These are phyloP conservation scores for Priocnemis perturbator DNA, from an alignment of 2,888 invertebrate genomes.

Conservation along the genomic window DNA sequence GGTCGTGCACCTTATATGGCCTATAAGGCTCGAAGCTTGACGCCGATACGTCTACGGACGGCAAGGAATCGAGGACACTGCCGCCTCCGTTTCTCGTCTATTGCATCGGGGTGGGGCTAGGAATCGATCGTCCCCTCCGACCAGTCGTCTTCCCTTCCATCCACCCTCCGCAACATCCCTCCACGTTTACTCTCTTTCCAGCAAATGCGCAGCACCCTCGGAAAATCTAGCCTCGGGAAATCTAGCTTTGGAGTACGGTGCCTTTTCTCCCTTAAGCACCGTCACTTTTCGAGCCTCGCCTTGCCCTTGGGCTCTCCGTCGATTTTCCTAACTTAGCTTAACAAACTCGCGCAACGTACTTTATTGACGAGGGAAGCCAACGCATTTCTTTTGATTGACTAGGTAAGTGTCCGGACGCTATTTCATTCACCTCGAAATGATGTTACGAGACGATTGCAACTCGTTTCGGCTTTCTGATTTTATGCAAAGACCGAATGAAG, in stretches of 20 bases:
- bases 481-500: no score
- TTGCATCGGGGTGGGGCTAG: slow-evolving; percentile 45
- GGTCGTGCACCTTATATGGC: neutral
- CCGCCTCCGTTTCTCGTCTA: slow-evolving; percentile 53
- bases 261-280: slow-evolving; percentile 47
- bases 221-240: slow-evolving; percentile 44
- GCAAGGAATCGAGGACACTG: slow-evolving; percentile 54
- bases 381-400: no score
- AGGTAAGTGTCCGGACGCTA: no score
- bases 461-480: slow-evolving; percentile 25
- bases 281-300: slow-evolving; percentile 36
- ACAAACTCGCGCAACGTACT: slow-evolving; percentile 11
- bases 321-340: slow-evolving; percentile 30
- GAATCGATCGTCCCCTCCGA: slow-evolving; percentile 45
- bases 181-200: slow-evolving; percentile 28
- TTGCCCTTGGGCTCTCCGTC: slow-evolving; percentile 46
- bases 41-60: slow-evolving; percentile 35
- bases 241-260: slow-evolving; percentile 44
- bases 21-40: neutral
- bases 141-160: slow-evolving; percentile 3
- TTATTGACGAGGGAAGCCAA: no score
- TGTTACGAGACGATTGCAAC: slow-evolving; percentile 11
- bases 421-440: no score
- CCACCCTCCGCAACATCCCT: slow-evolving; percentile 27
- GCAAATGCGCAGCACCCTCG: slow-evolving; percentile 52